Evolutionary conservation across 1,140 invertebrate genomes (phyloP).

Genomic region (Vollenhovia emeryi): DNA sequence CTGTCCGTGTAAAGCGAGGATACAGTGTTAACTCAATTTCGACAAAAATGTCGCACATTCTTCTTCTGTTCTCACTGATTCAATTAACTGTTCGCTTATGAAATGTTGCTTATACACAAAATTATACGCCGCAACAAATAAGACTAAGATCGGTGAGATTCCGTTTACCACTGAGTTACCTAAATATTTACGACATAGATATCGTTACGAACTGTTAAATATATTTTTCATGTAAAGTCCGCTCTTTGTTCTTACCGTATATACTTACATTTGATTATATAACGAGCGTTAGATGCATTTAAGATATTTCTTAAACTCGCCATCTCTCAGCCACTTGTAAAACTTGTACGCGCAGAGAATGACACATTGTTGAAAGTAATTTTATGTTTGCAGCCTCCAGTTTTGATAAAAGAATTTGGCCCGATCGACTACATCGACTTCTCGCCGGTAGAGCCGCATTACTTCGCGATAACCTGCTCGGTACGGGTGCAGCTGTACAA

Average conservation of each 20-base stretch:
- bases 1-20: too few species aligned
- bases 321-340: too few species aligned
- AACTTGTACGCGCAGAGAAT: too few species aligned
- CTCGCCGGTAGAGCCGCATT: slow-evolving; percentile 93
- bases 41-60: too few species aligned
- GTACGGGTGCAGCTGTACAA: slow-evolving; percentile 97
- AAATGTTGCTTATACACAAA: neutral
- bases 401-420: slow-evolving; percentile 96
- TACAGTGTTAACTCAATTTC: too few species aligned
- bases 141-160: neutral
- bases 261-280: too few species aligned
- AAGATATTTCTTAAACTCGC: neutral
- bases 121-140: too few species aligned
- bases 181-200: neutral
- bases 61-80: too few species aligned
- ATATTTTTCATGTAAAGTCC: too few species aligned
- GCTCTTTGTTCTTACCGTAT: too few species aligned
- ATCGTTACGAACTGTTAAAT: neutral
- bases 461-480: slow-evolving; percentile 96
- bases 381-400: slow-evolving; percentile 88
- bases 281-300: too few species aligned
- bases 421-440: slow-evolving; percentile 96
- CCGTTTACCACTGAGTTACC: neutral
- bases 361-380: slow-evolving; percentile 33
- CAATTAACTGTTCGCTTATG: neutral